A percentile compares a stretch with the other conserved stretches of the same genome.
These are phyloP conservation scores for Plecotus auritus DNA, from an alignment of 2,113 vertebrate genomes.

Conservation along the genomic window DNA sequence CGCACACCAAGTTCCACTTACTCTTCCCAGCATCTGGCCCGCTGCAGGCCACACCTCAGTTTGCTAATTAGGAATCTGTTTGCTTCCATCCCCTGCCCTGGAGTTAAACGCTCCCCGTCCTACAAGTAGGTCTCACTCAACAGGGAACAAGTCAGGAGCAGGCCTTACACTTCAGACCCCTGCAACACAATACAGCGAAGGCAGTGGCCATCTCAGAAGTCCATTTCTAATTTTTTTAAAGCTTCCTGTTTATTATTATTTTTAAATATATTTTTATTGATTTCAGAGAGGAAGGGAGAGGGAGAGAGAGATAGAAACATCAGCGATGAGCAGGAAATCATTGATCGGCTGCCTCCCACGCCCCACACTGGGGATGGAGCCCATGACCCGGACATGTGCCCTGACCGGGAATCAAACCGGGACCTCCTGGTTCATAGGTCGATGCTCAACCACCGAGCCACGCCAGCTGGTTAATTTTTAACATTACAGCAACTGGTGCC, in stretches of 20 bases:
- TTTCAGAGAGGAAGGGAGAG: no score
- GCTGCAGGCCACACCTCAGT: constrained; percentile 7
- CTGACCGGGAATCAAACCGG: no score
- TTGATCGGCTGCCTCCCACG: no score
- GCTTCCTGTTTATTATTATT: no score
- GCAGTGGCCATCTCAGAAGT: background rate
- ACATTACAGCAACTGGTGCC: background rate
- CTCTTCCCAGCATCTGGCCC: background rate
- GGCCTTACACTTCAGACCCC: background rate
- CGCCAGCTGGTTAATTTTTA: background rate
- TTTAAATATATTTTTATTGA: no score
- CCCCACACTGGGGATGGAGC: no score
- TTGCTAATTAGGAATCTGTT: constrained; percentile 21
- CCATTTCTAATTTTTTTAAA: background rate
- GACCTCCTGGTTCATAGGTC: no score
- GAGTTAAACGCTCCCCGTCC: background rate
- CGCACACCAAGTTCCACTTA: background rate
- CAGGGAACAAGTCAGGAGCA: background rate
- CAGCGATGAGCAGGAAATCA: no score
- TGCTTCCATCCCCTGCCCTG: constrained; percentile 20
- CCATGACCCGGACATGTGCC: no score
- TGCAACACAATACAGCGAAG: background rate
- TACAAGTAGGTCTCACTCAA: background rate
- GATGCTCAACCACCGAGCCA: no score
- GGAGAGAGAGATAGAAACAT: no score